Base-by-base conservation (phyloP, 1,140 invertebrate species). In the Heliconius hewitsoni region DNA sequence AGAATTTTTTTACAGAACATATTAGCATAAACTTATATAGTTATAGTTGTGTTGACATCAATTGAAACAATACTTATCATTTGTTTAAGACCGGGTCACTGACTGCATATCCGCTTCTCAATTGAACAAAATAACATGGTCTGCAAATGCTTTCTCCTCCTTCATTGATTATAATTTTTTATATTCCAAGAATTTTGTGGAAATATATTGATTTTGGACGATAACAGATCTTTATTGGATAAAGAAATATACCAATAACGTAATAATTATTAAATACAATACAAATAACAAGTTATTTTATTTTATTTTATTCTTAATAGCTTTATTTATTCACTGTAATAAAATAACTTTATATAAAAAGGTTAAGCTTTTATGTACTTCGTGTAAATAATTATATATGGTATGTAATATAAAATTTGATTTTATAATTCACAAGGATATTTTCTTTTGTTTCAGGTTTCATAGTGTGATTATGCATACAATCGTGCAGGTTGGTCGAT, bases 401-500 rank as follows among this genome's bases (percentile, higher is more conserved):
- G 71, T 66, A 42, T 27, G 37, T 75, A 60, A 75, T n/a, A 42
- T 66, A 18, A 19, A 66, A 42, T 34, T 74, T 30, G 30, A 66
- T 66, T 66, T 66, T 66, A 27, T 30, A 9, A 27, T 27, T 66
- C 4, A 27, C 30, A 66, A 0, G 11, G 2, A 23, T 80, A 30
- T 73, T 74, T 78, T 73, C 37, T 84, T 86, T 89, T 85, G 85
- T 91, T 91, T 71, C 90, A 91, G 89, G 85, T 90, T 86, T 30
- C 50, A 55, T 76, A n/a, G 73, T 70, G 75, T 66, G 71, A 66
- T n/a, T 23, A 60, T 16, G 11, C 11, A 13, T 60, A 84, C 76
- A 72, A 79, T 46, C 57, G 74, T 83, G 82, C 85, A 88, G 90
- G 89, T 91, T 89, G 87, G 88, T 80, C 76, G 66, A 37, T 34